Percentiles rank a stretch among this genome's conserved stretches.
Conservation (phyloP, 2,888 invertebrate genomes). For the Leptothorax acervorum region DNA sequence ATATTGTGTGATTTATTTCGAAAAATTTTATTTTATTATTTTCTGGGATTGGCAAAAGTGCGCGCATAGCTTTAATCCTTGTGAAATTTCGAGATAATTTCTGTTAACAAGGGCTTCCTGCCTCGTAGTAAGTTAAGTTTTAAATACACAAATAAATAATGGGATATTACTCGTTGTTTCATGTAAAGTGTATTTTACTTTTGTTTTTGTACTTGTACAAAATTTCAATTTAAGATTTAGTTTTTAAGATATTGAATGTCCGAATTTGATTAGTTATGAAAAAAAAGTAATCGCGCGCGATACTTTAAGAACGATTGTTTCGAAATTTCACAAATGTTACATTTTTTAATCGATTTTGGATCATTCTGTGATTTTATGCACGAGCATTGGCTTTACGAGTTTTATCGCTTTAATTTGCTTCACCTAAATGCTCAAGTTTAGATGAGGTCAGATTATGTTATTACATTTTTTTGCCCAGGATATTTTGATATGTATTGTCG, state of each 20-base stretch:
- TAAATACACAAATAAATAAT: not conserved
- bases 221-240: conserved; percentile 34
- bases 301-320: not conserved
- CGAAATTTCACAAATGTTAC: conserved; percentile 13
- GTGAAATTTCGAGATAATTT: conserved; percentile 34
- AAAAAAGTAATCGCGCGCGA: not conserved
- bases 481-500: conserved; percentile 72
- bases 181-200: conserved; percentile 21
- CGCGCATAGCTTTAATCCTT: conserved; percentile 8
- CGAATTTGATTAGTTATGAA: conserved; percentile 3
- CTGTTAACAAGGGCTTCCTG: not conserved
- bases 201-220: conserved; percentile 15
- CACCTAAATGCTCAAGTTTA: conserved; percentile 84
- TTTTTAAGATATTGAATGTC: conserved; percentile 1
- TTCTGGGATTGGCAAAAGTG: conserved; percentile 22
- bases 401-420: conserved; percentile 81
- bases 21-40: conserved; percentile 10
- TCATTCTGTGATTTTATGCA: not conserved
- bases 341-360: conserved; percentile 14
- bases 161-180: conserved; percentile 3
- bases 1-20: not conserved
- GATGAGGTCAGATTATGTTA: conserved; percentile 83
- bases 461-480: conserved; percentile 70
- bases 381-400: conserved; percentile 13
- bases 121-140: not conserved